Evolutionary conservation across 1,140 invertebrate genomes (phyloP).

Genomic region (Drosophila mauritiana): DNA sequence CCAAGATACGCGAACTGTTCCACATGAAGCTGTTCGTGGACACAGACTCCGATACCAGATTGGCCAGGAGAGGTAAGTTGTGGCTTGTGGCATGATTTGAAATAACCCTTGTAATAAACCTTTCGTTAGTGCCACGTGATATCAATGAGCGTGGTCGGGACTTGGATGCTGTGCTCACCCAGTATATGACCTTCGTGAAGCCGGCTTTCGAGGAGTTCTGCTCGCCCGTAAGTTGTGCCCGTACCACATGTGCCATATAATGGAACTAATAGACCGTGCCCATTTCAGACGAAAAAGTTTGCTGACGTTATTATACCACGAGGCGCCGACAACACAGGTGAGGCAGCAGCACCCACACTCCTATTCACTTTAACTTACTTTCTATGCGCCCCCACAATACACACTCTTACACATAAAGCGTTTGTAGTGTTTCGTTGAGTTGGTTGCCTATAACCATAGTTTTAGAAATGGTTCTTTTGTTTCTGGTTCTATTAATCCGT

Average conservation of each 20-base stretch:
- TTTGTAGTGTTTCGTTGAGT: slow-evolving; percentile 59
- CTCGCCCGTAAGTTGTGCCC: slow-evolving; percentile 90
- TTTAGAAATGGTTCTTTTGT: slow-evolving; percentile 42
- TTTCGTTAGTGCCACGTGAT: slow-evolving; percentile 93
- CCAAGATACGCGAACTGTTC: slow-evolving; percentile 96
- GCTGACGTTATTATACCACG: slow-evolving; percentile 99
- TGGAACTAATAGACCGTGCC: background rate
- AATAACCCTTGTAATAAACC: background rate
- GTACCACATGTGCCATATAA: background rate
- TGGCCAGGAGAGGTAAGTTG: slow-evolving; percentile 94
- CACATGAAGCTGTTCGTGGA: slow-evolving; percentile 99
- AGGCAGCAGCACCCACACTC: slow-evolving; percentile 68
- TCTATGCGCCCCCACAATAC: slow-evolving; percentile 25
- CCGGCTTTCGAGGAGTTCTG: slow-evolving; percentile 99
- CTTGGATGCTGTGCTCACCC: slow-evolving; percentile 96
- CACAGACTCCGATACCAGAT: slow-evolving; percentile 98
- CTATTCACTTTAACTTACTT: slow-evolving; percentile 30
- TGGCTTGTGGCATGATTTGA: too few relatives aligned
- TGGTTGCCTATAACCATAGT: slow-evolving; percentile 42
- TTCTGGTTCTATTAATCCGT: slow-evolving; percentile 53
- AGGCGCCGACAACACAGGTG: slow-evolving; percentile 97
- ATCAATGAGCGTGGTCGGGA: slow-evolving; percentile 97
- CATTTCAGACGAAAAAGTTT: slow-evolving; percentile 97
- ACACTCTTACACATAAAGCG: slow-evolving; percentile 36
- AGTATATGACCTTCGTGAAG: slow-evolving; percentile 99